phyloP scores from a whole-genome alignment of 1,140 invertebrate genomes.

The Drosophila setifemur region DNA sequence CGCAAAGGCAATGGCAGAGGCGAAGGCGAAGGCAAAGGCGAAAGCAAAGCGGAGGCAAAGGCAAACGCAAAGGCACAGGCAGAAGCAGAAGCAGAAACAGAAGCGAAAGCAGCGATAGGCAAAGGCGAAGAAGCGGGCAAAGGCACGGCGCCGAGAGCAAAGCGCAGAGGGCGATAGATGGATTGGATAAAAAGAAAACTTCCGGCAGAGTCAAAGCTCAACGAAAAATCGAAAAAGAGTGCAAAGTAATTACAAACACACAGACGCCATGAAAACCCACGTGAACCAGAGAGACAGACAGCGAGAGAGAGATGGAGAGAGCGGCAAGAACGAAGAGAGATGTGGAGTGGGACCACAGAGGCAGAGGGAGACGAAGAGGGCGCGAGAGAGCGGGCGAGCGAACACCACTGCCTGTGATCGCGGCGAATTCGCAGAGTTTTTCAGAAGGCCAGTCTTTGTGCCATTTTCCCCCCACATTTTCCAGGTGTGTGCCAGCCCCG shows the following conservation, averaged over 20 bases:
- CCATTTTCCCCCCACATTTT: slow-evolving; percentile 51
- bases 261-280: slow-evolving; percentile 64
- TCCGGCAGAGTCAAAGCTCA: slow-evolving; percentile 69
- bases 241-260: slow-evolving; percentile 9
- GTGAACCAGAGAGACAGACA: slow-evolving; percentile 67
- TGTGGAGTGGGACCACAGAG: slow-evolving; percentile 13
- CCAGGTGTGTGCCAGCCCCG: slow-evolving; percentile 48
- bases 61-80: no score
- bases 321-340: slow-evolving; percentile 47
- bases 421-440: slow-evolving; percentile 72
- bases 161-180: slow-evolving; percentile 49
- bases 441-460: slow-evolving; percentile 38
- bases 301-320: no score
- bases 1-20: slow-evolving; percentile 24
- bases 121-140: not conserved
- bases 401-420: slow-evolving; percentile 40
- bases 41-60: not conserved
- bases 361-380: slow-evolving; percentile 25
- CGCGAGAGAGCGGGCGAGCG: slow-evolving; percentile 32
- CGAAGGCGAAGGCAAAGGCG: slow-evolving; percentile 27
- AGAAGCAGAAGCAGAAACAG: not conserved
- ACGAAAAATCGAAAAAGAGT: slow-evolving; percentile 53
- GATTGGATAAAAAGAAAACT: slow-evolving; percentile 78
- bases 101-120: slow-evolving; percentile 12
- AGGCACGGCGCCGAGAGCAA: slow-evolving; percentile 26